phyloP scores from a whole-genome alignment of 1,140 invertebrate genomes.

The Drosophila tsacasi region DNA sequence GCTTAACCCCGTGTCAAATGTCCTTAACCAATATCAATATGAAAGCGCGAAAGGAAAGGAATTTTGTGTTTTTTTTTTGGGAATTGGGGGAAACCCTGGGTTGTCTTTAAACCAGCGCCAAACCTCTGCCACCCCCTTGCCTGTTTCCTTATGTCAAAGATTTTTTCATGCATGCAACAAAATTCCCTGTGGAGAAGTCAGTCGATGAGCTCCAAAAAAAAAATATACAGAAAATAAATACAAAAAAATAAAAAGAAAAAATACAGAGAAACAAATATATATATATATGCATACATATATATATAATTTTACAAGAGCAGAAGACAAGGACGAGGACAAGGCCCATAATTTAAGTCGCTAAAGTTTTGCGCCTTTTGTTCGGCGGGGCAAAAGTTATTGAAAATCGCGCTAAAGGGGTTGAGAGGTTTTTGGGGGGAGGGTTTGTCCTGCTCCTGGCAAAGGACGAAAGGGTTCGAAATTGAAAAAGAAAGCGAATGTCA shows the following conservation, averaged over 20 bases:
- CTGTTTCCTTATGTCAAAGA: conserved; percentile 9
- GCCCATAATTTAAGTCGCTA: conserved; percentile 82
- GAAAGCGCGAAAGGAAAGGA: background rate
- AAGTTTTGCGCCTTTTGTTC: conserved; percentile 82
- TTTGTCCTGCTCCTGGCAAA: conserved; percentile 16
- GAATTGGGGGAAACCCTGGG: background rate
- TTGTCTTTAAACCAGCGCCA: conserved; percentile 8
- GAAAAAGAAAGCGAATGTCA: conserved; percentile 81
- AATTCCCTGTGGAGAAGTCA: conserved; percentile 70
- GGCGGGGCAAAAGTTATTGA: conserved; percentile 74
- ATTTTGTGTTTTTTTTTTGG: background rate
- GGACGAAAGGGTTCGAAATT: conserved; percentile 79
- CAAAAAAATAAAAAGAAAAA: conserved; percentile 1
- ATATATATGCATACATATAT: background rate
- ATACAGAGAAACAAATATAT: background rate
- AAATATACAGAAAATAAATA: conserved; percentile 14
- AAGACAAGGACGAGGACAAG: conserved; percentile 54
- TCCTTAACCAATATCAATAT: conserved; percentile 56
- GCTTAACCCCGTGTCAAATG: conserved; percentile 39
- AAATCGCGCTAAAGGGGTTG: conserved; percentile 61
- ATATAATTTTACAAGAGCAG: conserved; percentile 21
- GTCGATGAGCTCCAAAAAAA: conserved; percentile 41
- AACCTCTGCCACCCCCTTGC: background rate
- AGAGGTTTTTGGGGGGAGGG: conserved; percentile 26
- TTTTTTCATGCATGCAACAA: conserved; percentile 74